Percentiles rank a stretch among this genome's conserved stretches.
Conservation (phyloP, 2,888 invertebrate species). For the Kryphioiulus occultus region DNA sequence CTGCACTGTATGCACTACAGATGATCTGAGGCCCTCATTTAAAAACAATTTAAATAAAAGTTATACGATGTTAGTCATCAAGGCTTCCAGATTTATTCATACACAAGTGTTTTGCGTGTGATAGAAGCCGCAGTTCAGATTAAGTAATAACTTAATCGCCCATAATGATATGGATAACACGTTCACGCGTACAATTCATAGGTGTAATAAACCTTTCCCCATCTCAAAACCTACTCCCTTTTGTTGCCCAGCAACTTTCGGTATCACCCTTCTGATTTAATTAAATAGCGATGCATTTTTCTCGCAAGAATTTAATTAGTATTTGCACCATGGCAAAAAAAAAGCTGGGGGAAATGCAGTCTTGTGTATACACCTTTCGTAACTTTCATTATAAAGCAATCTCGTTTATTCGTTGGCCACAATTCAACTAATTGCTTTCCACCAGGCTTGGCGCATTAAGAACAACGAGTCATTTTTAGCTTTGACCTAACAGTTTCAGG, state of each 20-base stretch:
- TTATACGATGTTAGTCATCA: no score
- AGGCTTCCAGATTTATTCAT: no score
- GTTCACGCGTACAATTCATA: no score
- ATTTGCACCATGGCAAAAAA: neutral
- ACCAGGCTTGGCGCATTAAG: neutral
- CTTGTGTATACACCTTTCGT: neutral
- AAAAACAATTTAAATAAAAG: no score
- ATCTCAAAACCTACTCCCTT: neutral
- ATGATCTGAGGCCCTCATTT: no score
- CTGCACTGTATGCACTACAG: no score
- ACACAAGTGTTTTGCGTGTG: no score
- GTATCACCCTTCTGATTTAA: neutral
- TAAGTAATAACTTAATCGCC: neutral
- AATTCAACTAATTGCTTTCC: neutral
- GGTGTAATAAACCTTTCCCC: no score
- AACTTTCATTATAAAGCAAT: conserved; percentile 13
- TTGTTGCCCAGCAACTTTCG: neutral
- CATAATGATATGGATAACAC: no score
- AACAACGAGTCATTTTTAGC: neutral
- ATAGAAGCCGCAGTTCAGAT: neutral
- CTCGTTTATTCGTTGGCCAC: neutral
- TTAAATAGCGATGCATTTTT: neutral
- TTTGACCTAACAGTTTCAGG: neutral
- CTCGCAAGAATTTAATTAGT: neutral
- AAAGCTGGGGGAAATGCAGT: neutral